Evolutionary conservation across 2,888 invertebrate genomes (phyloP).

Genomic region (Pseudococcus viburni): DNA sequence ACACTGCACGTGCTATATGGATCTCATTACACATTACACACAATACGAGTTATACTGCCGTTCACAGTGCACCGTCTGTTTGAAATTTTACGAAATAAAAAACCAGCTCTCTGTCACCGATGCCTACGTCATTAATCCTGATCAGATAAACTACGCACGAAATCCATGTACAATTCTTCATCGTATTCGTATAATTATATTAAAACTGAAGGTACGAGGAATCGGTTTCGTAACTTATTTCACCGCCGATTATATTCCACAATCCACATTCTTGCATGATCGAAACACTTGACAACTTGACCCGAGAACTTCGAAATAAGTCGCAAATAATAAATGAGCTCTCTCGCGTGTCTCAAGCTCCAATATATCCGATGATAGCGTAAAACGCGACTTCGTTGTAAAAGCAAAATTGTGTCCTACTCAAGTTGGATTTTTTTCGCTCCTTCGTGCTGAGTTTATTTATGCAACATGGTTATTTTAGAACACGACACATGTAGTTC

Average conservation of each 20-base stretch:
- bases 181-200: background rate
- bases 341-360: background rate
- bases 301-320: background rate
- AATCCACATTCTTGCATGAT: conserved; percentile 11
- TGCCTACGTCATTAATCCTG: background rate
- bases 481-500: background rate
- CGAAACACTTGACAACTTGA: background rate
- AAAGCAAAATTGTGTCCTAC: background rate
- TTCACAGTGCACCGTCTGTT: background rate
- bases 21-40: background rate
- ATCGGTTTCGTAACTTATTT: background rate
- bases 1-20: background rate
- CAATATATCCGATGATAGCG: background rate
- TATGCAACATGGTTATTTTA: background rate
- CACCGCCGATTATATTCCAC: background rate
- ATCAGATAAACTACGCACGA: background rate
- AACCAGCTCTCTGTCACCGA: background rate
- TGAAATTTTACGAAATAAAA: background rate
- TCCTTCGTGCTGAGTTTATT: background rate
- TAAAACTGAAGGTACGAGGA: background rate
- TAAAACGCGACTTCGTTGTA: background rate
- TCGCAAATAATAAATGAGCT: background rate
- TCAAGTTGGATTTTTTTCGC: background rate
- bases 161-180: background rate
- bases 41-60: background rate